These are phyloP conservation scores for Pluvianellus socialis DNA, from an alignment of 2,113 vertebrate species.

Conservation along the genomic window DNA sequence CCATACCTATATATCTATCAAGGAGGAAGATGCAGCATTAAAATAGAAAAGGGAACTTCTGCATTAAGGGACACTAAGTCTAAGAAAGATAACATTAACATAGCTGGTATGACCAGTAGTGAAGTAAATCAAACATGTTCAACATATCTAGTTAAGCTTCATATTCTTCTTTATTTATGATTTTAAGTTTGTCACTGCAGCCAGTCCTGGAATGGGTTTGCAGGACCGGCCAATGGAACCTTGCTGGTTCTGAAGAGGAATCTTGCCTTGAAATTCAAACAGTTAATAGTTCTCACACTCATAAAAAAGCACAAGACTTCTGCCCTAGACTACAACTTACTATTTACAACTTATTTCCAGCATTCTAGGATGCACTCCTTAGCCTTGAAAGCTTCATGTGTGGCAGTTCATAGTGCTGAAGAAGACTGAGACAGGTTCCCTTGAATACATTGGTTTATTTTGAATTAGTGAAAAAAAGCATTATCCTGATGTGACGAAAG, in stretches of 20 bases:
- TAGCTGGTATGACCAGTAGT: background rate
- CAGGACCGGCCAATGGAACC: background rate
- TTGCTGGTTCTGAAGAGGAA: background rate
- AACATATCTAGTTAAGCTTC: background rate
- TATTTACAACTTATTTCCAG: background rate
- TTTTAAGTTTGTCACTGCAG: background rate
- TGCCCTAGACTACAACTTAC: background rate
- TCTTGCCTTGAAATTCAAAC: background rate
- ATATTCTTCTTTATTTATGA: background rate
- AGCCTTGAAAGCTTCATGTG: background rate
- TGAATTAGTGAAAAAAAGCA: background rate
- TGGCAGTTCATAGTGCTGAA: background rate
- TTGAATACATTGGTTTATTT: background rate
- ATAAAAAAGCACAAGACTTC: background rate
- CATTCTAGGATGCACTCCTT: background rate
- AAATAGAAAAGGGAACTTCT: background rate
- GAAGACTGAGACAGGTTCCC: background rate
- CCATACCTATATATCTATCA: background rate
- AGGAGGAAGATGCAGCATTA: background rate
- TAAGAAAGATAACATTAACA: background rate
- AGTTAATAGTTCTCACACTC: background rate
- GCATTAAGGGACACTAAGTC: background rate
- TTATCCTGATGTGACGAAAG: background rate
- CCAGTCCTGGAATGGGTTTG: background rate
- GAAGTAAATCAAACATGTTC: background rate